A percentile compares a stretch with the other conserved stretches of the same genome.
Evolutionary conservation across 1,140 invertebrate genomes (phyloP).

Genomic region (Phenacoccus solenopsis): DNA sequence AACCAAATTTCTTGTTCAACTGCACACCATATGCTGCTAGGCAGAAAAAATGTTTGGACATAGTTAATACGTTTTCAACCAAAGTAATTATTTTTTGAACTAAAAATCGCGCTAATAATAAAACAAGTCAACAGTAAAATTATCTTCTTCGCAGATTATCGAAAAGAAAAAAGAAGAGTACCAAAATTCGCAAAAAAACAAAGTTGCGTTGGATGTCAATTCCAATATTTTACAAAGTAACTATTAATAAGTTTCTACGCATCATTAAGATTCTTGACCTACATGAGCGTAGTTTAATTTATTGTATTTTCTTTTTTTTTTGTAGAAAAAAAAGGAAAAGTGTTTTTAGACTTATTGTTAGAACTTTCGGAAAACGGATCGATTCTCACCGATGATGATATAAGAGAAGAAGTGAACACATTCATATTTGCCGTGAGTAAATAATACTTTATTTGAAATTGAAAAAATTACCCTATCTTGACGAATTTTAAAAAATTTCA

Average conservation of each 20-base stretch:
- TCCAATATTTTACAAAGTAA: conserved; percentile 19
- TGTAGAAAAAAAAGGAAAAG: conserved; percentile 28
- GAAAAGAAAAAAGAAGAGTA: conserved; percentile 30
- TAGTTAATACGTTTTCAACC: conserved; percentile 47
- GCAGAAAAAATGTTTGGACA: conserved; percentile 38
- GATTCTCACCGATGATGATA: conserved; percentile 33
- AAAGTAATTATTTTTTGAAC: conserved; percentile 27
- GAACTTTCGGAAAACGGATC: conserved; percentile 34
- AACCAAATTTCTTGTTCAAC: conserved; percentile 41
- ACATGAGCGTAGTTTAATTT: neutral
- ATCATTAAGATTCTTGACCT: neutral
- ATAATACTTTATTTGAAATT: neutral
- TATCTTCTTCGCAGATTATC: conserved; percentile 34
- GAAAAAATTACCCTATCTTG: neutral
- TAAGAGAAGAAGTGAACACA: conserved; percentile 48
- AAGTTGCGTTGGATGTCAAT: neutral
- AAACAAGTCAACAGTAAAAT: neutral
- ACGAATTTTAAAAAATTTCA: neutral
- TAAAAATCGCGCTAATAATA: neutral
- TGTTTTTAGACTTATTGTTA: conserved; percentile 48
- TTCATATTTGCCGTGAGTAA: conserved; percentile 51
- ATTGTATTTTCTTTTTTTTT: neutral
- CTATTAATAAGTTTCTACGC: neutral
- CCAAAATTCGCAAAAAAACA: conserved; percentile 25
- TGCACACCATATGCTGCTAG: conserved; percentile 38